A percentile compares a stretch with the other conserved stretches of the same genome.
Conservation (phyloP, 2,797 vertebrate species). For the Sciurus vulgaris region DNA sequence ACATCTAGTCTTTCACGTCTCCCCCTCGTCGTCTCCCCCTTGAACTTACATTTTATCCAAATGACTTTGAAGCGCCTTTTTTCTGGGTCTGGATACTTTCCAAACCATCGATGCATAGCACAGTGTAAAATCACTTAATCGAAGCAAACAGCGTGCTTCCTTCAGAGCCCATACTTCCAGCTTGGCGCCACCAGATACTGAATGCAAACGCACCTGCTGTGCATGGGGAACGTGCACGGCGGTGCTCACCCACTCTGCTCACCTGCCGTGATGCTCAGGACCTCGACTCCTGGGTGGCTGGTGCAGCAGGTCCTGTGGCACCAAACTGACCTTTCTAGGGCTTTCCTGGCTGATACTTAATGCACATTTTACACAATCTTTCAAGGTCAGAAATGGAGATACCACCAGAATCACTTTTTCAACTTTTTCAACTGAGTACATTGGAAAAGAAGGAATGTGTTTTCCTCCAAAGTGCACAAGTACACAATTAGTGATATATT, state of each 20-base stretch:
- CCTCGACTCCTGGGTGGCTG: background rate
- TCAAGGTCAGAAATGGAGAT: background rate
- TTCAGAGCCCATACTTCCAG: background rate
- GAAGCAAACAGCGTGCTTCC: slow-evolving; percentile 54
- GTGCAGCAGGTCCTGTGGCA: accelerated
- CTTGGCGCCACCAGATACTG: background rate
- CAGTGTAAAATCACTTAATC: slow-evolving; percentile 74
- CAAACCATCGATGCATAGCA: background rate
- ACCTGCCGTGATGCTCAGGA: too few relatives aligned
- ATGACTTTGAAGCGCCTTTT: background rate
- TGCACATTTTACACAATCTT: background rate
- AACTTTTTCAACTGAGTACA: background rate
- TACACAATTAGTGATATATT: background rate
- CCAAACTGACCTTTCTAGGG: background rate
- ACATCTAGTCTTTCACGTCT: accelerated
- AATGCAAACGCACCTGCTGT: slow-evolving; percentile 69
- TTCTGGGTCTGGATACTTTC: background rate
- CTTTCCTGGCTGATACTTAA: background rate
- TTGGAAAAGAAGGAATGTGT: background rate
- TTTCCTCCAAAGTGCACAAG: background rate
- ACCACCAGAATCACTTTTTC: background rate
- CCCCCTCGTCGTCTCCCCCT: accelerated
- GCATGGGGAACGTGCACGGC: background rate
- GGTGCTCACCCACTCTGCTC: slow-evolving; percentile 46
- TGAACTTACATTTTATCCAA: background rate